A percentile compares a stretch with the other conserved stretches of the same genome.
Evolutionary conservation across 2,113 vertebrate genomes (phyloP).

Genomic region (Accipiter cooperii): DNA sequence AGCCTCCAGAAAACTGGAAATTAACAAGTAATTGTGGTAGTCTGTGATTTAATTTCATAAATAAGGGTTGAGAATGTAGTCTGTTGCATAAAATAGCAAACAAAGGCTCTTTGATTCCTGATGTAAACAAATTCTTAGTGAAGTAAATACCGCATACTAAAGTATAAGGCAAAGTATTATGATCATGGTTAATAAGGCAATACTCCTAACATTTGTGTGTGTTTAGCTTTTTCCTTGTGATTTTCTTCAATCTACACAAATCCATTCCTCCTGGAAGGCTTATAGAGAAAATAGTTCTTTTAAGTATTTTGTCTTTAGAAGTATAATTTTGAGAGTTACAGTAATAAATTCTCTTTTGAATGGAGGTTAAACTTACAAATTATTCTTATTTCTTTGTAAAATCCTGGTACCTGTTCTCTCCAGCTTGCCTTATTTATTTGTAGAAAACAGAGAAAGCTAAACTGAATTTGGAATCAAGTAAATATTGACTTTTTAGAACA

Average conservation of each 20-base stretch:
- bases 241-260: not conserved
- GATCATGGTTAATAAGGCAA: fast-evolving
- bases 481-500: not conserved
- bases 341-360: not conserved
- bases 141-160: not conserved
- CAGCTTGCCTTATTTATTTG: not conserved
- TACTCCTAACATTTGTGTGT: not conserved
- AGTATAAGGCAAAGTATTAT: not conserved
- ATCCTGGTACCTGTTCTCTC: not conserved
- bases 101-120: not conserved
- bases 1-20: not conserved
- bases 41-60: not conserved
- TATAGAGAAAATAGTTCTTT: not conserved
- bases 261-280: not conserved
- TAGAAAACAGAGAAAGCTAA: not conserved
- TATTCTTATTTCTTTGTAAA: not conserved
- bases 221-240: not conserved
- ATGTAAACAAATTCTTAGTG: not conserved
- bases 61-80: not conserved
- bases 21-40: not conserved
- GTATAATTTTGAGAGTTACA: fast-evolving
- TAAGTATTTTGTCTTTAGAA: not conserved
- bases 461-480: not conserved
- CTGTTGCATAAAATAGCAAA: not conserved
- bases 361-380: not conserved